These are phyloP conservation scores for Arctopsyche grandis DNA, from an alignment of 1,140 invertebrate species.

Conservation along the genomic window DNA sequence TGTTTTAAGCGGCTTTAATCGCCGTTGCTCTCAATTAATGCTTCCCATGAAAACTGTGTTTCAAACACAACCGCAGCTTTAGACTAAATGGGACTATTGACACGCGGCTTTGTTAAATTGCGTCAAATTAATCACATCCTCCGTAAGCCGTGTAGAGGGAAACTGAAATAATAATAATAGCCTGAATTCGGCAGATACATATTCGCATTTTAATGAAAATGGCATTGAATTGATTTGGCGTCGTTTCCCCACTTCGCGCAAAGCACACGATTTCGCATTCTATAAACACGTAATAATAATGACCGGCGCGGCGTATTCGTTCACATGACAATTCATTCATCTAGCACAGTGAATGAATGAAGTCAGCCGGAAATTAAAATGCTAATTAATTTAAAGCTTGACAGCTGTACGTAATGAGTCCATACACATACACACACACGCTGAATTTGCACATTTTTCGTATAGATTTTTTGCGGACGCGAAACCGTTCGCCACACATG, in stretches of 20 bases:
- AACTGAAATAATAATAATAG: neutral
- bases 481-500: constrained; percentile 8
- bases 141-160: neutral
- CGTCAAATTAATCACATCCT: constrained; percentile 55
- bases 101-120: constrained; percentile 52
- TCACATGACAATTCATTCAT: constrained; percentile 53
- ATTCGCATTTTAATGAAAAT: neutral
- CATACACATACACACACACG: constrained; percentile 36
- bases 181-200: neutral
- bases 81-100: constrained; percentile 38
- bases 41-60: constrained; percentile 44
- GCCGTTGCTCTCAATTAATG: constrained; percentile 48
- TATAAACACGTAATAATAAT: neutral
- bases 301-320: constrained; percentile 27
- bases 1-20: constrained; percentile 52
- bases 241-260: neutral
- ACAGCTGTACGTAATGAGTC: constrained; percentile 48
- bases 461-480: neutral
- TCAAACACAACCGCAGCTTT: constrained; percentile 44
- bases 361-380: constrained; percentile 54
- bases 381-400: constrained; percentile 50
- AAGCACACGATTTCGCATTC: too few species aligned
- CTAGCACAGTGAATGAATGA: constrained; percentile 51
- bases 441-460: constrained; percentile 34
- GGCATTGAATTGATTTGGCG: constrained; percentile 6